Evolutionary conservation across 1,140 invertebrate genomes (phyloP).

Genomic region (Centruroides sculpturatus): DNA sequence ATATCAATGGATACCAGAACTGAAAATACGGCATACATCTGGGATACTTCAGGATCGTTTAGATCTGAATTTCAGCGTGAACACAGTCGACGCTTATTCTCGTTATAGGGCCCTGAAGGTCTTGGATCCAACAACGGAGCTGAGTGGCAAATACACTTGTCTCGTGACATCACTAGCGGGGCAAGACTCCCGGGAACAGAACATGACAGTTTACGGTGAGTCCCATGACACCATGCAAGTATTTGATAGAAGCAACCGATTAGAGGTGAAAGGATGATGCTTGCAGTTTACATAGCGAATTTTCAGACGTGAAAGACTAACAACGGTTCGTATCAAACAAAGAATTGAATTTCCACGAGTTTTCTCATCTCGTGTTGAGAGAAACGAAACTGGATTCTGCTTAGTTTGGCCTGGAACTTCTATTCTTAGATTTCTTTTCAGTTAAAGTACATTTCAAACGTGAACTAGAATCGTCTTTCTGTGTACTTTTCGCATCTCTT

Average conservation of each 20-base stretch:
- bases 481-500: too few species aligned
- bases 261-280: background rate
- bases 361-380: background rate
- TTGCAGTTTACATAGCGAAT: background rate
- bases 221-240: background rate
- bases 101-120: conserved; percentile 62
- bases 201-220: conserved; percentile 50
- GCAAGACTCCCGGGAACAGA: conserved; percentile 46
- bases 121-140: conserved; percentile 48
- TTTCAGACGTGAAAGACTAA: background rate
- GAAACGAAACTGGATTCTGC: background rate
- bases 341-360: background rate
- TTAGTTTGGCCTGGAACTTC: too few species aligned
- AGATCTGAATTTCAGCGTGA: conserved; percentile 50
- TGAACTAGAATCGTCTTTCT: too few species aligned
- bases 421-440: too few species aligned
- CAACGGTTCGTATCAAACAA: background rate
- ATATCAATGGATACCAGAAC: conserved; percentile 60
- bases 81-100: conserved; percentile 39
- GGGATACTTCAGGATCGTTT: conserved; percentile 47
- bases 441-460: too few species aligned
- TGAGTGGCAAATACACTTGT: conserved; percentile 61
- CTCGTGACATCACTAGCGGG: conserved; percentile 54
- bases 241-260: background rate
- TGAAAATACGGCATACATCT: conserved; percentile 41